Evolutionary conservation across 92 coral and sea anemone genomes (phyloP).

Genomic region (Epizoanthus illoricatus): DNA sequence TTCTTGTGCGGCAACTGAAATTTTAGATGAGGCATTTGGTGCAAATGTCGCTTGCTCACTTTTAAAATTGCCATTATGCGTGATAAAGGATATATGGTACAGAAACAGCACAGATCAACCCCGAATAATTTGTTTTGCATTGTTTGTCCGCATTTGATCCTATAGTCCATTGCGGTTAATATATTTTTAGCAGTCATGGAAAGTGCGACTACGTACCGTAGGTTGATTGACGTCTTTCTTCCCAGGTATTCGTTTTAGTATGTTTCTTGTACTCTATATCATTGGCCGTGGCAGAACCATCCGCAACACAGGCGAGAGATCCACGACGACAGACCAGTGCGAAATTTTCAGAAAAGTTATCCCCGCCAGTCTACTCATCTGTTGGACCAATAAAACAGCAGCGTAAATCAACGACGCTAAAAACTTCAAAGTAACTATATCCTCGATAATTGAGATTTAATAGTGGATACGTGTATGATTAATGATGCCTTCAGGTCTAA

Average conservation of each 20-base stretch:
- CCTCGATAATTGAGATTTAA: background rate
- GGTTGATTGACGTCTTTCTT: background rate
- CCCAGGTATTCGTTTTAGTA: constrained; percentile 1
- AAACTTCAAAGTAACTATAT: background rate
- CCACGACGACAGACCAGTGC: background rate
- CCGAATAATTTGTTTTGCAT: too few relatives aligned
- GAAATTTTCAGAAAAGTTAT: background rate
- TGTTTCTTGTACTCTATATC: constrained; percentile 17
- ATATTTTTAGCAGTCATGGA: too few relatives aligned
- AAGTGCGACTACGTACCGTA: too few relatives aligned
- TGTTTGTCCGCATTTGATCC: too few relatives aligned
- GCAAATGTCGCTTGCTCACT: too few relatives aligned
- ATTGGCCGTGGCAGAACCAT: background rate
- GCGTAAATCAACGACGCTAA: background rate
- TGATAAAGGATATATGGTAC: too few relatives aligned
- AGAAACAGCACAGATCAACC: too few relatives aligned
- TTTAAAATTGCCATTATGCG: too few relatives aligned
- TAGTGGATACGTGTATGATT: background rate
- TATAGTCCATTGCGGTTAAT: too few relatives aligned
- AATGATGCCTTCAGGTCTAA: too few relatives aligned
- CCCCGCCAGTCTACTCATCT: constrained; percentile 4
- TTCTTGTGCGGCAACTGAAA: too few relatives aligned
- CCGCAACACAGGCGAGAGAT: background rate
- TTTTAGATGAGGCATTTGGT: too few relatives aligned
- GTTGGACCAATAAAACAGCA: background rate